These are phyloP conservation scores for Fundulus diaphanus DNA, from an alignment of 2,797 vertebrate species.

Conservation along the genomic window DNA sequence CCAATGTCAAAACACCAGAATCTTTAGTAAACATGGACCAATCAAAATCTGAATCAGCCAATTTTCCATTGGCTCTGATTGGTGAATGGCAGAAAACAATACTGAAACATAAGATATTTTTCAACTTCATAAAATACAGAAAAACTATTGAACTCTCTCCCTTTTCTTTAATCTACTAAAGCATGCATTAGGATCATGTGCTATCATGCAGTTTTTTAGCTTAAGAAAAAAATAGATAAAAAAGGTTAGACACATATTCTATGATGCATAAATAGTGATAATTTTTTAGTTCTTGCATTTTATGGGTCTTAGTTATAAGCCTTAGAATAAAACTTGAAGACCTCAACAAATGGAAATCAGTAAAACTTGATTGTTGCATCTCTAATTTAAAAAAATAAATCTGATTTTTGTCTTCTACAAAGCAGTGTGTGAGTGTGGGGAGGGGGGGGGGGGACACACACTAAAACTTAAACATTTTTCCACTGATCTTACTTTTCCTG, in stretches of 20 bases:
- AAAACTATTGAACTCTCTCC: neutral
- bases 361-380: neutral
- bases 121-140: neutral
- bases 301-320: neutral
- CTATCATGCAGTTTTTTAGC: neutral
- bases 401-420: neutral
- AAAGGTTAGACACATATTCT: neutral
- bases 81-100: neutral
- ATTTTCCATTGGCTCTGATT: neutral
- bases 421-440: too few species aligned
- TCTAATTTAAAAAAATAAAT: neutral
- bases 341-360: neutral
- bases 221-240: neutral
- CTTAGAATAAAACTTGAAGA: neutral
- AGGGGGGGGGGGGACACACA: too few species aligned
- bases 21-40: neutral
- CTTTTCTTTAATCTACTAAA: too few species aligned
- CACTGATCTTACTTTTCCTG: too few species aligned
- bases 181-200: neutral
- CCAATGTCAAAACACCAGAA: neutral
- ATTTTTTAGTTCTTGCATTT: neutral
- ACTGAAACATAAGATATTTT: neutral
- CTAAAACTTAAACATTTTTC: neutral
- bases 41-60: neutral
- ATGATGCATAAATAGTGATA: neutral